Evolutionary conservation across 2,113 vertebrate species (phyloP).

Genomic region (Calyptomena viridis): DNA sequence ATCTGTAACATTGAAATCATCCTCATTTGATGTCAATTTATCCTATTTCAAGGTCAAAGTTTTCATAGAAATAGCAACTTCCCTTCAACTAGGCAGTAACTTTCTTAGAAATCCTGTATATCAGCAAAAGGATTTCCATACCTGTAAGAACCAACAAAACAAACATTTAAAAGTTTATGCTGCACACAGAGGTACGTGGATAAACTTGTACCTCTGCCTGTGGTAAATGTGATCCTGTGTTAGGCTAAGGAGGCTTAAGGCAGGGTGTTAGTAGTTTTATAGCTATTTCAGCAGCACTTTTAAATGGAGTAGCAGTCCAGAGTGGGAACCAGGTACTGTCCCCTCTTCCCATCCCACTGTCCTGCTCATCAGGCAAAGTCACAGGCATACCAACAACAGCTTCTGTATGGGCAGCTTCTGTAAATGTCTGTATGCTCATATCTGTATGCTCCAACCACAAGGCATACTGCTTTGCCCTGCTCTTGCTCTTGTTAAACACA

Average conservation of each 20-base stretch:
- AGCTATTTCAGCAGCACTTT: background rate
- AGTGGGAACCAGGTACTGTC: background rate
- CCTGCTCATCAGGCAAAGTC: background rate
- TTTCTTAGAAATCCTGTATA: background rate
- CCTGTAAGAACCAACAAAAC: background rate
- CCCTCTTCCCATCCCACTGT: background rate
- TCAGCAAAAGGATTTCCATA: background rate
- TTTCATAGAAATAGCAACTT: background rate
- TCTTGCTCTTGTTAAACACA: background rate
- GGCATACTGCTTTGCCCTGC: background rate
- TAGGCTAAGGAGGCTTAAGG: background rate
- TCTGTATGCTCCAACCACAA: background rate
- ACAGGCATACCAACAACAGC: background rate
- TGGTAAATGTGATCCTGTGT: background rate
- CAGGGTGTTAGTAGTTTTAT: accelerated
- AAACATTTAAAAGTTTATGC: background rate
- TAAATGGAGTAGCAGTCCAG: background rate
- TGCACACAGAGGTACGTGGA: accelerated
- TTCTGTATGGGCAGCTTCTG: background rate
- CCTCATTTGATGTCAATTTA: background rate
- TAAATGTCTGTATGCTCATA: accelerated
- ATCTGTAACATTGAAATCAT: background rate
- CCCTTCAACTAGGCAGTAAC: background rate
- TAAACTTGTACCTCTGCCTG: no score
- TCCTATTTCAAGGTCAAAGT: background rate